Evolutionary conservation across 2,888 invertebrate species (phyloP).

Genomic region (Beris morrisii): DNA sequence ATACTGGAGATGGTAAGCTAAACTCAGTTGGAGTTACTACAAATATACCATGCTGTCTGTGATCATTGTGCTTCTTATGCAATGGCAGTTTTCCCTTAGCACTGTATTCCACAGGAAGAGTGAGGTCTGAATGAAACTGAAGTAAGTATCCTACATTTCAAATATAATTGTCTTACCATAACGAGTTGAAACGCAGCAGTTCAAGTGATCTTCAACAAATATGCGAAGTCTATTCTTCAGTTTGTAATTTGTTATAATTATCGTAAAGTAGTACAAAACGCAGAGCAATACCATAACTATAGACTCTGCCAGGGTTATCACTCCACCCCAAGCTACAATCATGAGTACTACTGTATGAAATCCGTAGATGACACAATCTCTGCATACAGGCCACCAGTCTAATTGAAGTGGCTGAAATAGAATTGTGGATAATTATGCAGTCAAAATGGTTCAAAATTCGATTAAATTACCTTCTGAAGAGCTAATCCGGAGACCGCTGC

Average conservation of each 20-base stretch:
- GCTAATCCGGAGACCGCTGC: slow-evolving; percentile 78
- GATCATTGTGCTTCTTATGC: slow-evolving; percentile 30
- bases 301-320: slow-evolving; percentile 79
- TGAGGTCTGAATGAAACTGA: slow-evolving; percentile 50
- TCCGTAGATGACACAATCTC: slow-evolving; percentile 79
- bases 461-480: slow-evolving; percentile 64
- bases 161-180: slow-evolving; percentile 47
- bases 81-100: slow-evolving; percentile 53
- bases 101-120: slow-evolving; percentile 53
- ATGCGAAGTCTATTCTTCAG: slow-evolving; percentile 55
- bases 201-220: slow-evolving; percentile 53
- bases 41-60: slow-evolving; percentile 48
- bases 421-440: slow-evolving; percentile 3
- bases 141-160: too few relatives aligned
- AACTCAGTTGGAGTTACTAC: slow-evolving; percentile 47
- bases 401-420: slow-evolving; percentile 69
- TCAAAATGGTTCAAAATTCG: background rate
- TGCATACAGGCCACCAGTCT: slow-evolving; percentile 77
- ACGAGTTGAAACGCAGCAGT: slow-evolving; percentile 53
- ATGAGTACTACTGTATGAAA: slow-evolving; percentile 71
- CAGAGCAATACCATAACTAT: slow-evolving; percentile 67
- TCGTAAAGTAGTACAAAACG: slow-evolving; percentile 71
- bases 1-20: background rate
- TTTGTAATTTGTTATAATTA: slow-evolving; percentile 70
- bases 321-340: slow-evolving; percentile 74